Evolutionary conservation across 2,113 vertebrate species (phyloP).

Genomic region (Progne subis): DNA sequence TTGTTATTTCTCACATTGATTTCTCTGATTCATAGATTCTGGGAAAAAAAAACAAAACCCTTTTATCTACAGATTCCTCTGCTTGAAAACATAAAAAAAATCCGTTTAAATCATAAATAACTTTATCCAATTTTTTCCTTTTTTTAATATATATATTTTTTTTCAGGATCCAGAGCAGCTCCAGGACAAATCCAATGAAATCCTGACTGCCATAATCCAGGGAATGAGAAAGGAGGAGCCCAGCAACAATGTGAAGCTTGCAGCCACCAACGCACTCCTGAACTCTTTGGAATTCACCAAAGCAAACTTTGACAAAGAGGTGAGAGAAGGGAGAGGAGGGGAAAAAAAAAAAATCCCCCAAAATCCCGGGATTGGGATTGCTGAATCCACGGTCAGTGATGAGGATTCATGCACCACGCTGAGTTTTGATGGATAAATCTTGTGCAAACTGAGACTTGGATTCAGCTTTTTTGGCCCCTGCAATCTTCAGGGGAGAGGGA

Average conservation of each 20-base stretch:
- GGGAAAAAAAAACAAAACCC: not conserved
- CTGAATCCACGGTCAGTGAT: conserved; percentile 40
- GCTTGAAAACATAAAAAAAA: rapidly evolving
- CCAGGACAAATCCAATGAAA: conserved; percentile 97
- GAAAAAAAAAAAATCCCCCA: no score
- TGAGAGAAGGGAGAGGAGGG: conserved; percentile 24
- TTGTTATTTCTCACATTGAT: no score
- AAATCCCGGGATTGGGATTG: rapidly evolving
- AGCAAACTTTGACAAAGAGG: conserved; percentile 99
- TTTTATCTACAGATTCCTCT: not conserved
- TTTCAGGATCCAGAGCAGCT: conserved; percentile 91
- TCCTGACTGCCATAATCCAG: conserved; percentile 98
- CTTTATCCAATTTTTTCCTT: not conserved
- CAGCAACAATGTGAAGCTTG: conserved; percentile 97
- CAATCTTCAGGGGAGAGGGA: no score
- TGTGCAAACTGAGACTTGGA: conserved; percentile 3
- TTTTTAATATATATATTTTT: not conserved
- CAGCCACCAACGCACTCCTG: conserved; percentile 96
- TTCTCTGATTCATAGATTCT: not conserved
- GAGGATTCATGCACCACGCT: conserved; percentile 65
- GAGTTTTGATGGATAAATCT: conserved; percentile 41
- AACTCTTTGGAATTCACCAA: conserved; percentile 99
- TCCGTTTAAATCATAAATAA: no score
- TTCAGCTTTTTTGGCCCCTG: not conserved
- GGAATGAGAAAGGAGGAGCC: conserved; percentile 99